Base-by-base conservation (phyloP, 2,797 vertebrate species). In the Sus cebifrons region DNA sequence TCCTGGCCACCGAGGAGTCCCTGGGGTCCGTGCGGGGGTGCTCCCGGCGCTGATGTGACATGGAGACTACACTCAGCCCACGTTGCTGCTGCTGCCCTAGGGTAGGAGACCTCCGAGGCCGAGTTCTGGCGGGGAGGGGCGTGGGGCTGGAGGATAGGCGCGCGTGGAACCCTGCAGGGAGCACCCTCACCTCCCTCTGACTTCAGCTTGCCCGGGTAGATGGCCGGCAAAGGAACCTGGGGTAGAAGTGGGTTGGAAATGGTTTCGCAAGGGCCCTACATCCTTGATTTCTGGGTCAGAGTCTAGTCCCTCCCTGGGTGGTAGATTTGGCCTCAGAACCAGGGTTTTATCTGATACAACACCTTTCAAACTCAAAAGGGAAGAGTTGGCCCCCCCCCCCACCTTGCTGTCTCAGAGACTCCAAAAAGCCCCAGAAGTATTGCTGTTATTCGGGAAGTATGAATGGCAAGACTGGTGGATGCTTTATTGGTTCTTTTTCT, bases 341-440 rank as follows among this genome's bases (percentile, higher is more conserved):
- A 62, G 64, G 32, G 32, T 12, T 96, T 70, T 44, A 71, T 71
- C 54, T 56, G 29, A 32, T 54, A 73, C 1, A 70, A 86, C 12
- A 71, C 60, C 75, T 79, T 84, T 62, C 23, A 74, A 83, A 93
- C 56, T 93, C 78, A 71, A n/a, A 88, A 96, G 85, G 25, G 6
- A 62, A 82, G 67, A 40, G 36, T 74, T 25, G 5, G 6, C n/a
- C 75, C 27, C 36, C 32, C 32, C 86, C 49, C 60, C 56, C 78
- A 79, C 56, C 68, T 75, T 56, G 27, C 74, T 32, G 70, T 82
- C 74, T 91, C 32, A 25, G 12, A 74, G 52, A 32, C 62, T 94
- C 65, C 78, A 52, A 65, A 68, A 95, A 97, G 74, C 13, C 62
- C 68, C 81, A 58, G 68, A 77, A 94, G 78, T 96, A 68, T 95